Conservation (phyloP, 2,113 vertebrate genomes). For the Galeopterus variegatus region DNA sequence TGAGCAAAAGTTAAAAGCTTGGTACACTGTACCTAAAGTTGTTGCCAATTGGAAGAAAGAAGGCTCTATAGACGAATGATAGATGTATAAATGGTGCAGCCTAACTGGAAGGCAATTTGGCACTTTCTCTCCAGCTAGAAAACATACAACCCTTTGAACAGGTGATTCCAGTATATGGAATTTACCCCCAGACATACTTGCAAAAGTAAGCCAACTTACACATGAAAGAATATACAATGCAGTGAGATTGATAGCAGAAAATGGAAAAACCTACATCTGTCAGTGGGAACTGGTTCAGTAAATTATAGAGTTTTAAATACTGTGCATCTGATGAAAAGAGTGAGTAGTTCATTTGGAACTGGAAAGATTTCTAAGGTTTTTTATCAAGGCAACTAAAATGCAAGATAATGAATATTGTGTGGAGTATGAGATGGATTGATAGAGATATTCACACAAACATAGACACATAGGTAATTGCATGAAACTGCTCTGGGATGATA, state of each 20-base stretch:
- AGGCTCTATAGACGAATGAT: background rate
- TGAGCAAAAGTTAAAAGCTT: conserved; percentile 47
- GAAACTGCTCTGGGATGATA: conserved; percentile 11
- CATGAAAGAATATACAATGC: background rate
- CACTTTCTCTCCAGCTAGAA: conserved; percentile 21
- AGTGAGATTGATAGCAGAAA: conserved; percentile 27
- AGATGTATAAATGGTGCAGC: background rate
- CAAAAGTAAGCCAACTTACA: conserved; percentile 43
- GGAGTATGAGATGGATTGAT: background rate
- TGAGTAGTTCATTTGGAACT: conserved; percentile 32
- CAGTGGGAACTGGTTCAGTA: background rate
- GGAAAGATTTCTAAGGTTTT: conserved; percentile 43
- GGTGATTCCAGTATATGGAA: conserved; percentile 1
- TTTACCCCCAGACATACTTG: conserved; percentile 36
- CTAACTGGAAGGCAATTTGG: background rate
- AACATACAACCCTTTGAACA: conserved; percentile 21
- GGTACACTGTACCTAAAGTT: background rate
- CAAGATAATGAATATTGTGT: conserved; percentile 31
- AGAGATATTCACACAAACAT: background rate
- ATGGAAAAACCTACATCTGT: background rate
- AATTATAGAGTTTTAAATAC: conserved; percentile 46
- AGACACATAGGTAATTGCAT: conserved; percentile 25
- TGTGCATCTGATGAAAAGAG: conserved; percentile 50
- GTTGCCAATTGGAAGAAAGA: conserved; percentile 9
- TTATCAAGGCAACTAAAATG: conserved; percentile 62